Evolutionary conservation across 2,888 invertebrate species (phyloP).

Genomic region (Kuschelorhynchus macadamiae): DNA sequence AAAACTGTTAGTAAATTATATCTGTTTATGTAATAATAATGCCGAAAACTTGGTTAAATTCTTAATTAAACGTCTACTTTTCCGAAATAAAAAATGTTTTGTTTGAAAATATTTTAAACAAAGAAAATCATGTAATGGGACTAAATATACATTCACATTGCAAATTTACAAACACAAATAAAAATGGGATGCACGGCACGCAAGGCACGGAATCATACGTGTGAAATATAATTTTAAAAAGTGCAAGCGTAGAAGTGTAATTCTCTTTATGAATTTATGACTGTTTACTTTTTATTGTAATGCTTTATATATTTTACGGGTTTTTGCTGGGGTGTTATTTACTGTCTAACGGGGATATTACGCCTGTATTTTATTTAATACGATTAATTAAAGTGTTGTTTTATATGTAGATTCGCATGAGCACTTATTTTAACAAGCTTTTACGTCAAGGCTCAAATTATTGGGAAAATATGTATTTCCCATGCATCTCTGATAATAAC

Average conservation of each 20-base stretch:
- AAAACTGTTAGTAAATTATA: no score
- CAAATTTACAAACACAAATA: conserved; percentile 39
- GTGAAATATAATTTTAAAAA: conserved; percentile 44
- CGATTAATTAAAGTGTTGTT: conserved; percentile 17
- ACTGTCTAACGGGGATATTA: conserved; percentile 8
- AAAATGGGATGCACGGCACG: conserved; percentile 27
- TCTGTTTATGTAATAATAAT: no score
- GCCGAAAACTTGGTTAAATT: no score
- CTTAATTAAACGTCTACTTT: no score
- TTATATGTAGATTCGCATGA: not conserved
- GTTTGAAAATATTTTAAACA: conserved; percentile 11
- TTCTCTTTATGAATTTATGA: conserved; percentile 43
- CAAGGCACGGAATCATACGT: conserved; percentile 44
- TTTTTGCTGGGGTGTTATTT: conserved; percentile 7
- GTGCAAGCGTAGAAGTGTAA: conserved; percentile 45
- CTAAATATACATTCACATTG: conserved; percentile 6
- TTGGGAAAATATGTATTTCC: no score
- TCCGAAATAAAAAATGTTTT: not conserved
- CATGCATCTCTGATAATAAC: no score
- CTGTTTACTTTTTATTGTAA: conserved; percentile 45
- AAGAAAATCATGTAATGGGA: conserved; percentile 10
- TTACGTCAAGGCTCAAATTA: no score
- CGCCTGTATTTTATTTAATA: conserved; percentile 17
- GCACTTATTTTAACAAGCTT: no score
- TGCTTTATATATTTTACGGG: conserved; percentile 37